These are phyloP conservation scores for Nibea albiflora DNA, from an alignment of 2,113 vertebrate genomes.

Conservation along the genomic window DNA sequence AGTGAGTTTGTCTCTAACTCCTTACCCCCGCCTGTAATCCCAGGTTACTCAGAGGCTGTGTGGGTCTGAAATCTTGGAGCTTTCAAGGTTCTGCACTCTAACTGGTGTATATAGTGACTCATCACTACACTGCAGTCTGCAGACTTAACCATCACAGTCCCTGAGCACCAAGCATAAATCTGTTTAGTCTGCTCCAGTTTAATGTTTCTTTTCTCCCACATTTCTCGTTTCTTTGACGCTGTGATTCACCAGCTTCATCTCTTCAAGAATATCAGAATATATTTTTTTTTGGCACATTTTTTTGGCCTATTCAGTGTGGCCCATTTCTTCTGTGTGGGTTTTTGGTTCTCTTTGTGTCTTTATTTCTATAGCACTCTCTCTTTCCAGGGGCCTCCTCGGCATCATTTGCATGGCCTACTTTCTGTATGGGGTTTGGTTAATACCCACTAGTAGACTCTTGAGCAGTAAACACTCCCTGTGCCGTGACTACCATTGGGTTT, in stretches of 20 bases:
- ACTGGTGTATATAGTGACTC: conserved; percentile 67
- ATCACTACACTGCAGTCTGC: conserved; percentile 49
- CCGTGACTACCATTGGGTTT: conserved; percentile 56
- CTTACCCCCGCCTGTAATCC: conserved; percentile 46
- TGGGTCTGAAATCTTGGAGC: conserved; percentile 50
- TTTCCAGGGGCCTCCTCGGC: conserved; percentile 64
- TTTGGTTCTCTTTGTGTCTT: conserved; percentile 49
- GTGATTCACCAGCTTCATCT: conserved; percentile 48
- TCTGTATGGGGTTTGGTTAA: conserved; percentile 71
- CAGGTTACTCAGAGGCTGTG: conserved; percentile 52
- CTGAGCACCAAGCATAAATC: conserved; percentile 59
- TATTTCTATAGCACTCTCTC: conserved; percentile 48
- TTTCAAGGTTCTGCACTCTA: conserved; percentile 57
- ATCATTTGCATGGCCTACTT: conserved; percentile 84
- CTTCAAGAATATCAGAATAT: conserved; percentile 32
- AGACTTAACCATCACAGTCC: conserved; percentile 61
- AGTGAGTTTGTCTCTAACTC: conserved; percentile 25
- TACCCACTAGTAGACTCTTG: conserved; percentile 76
- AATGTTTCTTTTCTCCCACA: conserved; percentile 46
- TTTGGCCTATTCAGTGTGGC: conserved; percentile 41
- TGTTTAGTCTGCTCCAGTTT: conserved; percentile 64
- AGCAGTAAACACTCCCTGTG: conserved; percentile 73
- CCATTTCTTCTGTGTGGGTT: conserved; percentile 59
- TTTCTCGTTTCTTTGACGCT: conserved; percentile 38
- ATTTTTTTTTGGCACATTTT: conserved; percentile 5